Conservation (phyloP, 1,140 invertebrate genomes). For the Plectus sambesii region DNA sequence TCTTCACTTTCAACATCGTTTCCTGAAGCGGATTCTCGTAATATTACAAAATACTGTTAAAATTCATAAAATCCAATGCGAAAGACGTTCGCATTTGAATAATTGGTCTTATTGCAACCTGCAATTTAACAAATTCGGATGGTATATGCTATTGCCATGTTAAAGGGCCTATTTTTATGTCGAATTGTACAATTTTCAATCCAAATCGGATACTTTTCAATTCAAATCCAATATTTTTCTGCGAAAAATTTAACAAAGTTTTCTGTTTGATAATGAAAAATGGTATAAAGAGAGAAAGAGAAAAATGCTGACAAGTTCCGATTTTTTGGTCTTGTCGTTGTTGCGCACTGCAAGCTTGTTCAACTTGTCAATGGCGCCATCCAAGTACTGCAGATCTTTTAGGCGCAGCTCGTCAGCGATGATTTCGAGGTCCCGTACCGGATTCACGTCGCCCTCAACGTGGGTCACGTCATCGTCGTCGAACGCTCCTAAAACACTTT, state of each 20-base stretch:
- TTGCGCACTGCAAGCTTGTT: slow-evolving; percentile 75
- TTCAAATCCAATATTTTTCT: too few species aligned
- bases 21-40: slow-evolving; percentile 59
- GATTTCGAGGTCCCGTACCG: slow-evolving; percentile 86
- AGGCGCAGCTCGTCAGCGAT: slow-evolving; percentile 85
- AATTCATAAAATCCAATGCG: too few species aligned
- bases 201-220: too few species aligned
- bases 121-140: too few species aligned
- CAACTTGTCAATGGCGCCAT: slow-evolving; percentile 68
- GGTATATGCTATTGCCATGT: too few species aligned
- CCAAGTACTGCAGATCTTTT: slow-evolving; percentile 75
- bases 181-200: too few species aligned
- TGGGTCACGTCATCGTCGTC: slow-evolving; percentile 96
- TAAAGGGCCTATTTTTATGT: too few species aligned
- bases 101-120: too few species aligned
- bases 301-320: slow-evolving; percentile 78
- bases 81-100: too few species aligned
- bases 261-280: neutral
- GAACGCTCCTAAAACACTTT: slow-evolving; percentile 82
- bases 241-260: too few species aligned
- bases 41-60: too few species aligned
- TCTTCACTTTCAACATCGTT: slow-evolving; percentile 70
- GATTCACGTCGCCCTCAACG: slow-evolving; percentile 94
- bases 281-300: neutral
- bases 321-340: slow-evolving; percentile 90